Percentiles rank a stretch among this genome's conserved stretches.
Evolutionary conservation across 2,113 vertebrate genomes (phyloP).

Genomic region (Oryzias celebensis): DNA sequence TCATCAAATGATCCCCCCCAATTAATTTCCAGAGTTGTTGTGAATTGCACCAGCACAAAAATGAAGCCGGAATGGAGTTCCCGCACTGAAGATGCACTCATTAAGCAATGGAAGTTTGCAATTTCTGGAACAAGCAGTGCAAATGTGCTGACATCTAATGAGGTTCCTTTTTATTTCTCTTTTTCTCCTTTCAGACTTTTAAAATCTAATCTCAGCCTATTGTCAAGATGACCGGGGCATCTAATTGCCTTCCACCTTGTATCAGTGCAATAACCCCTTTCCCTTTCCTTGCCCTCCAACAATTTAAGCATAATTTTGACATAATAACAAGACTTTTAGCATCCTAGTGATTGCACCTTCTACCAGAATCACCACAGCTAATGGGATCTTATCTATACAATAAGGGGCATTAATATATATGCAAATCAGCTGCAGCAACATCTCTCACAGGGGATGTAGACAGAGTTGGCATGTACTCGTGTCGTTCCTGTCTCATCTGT

Average conservation of each 20-base stretch:
- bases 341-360: slow-evolving; percentile 74
- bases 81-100: slow-evolving; percentile 42
- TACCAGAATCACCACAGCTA: slow-evolving; percentile 80
- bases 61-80: slow-evolving; percentile 39
- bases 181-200: slow-evolving; percentile 27
- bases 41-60: slow-evolving; percentile 33
- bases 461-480: slow-evolving; percentile 49
- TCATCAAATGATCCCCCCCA: slow-evolving; percentile 43
- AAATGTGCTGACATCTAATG: slow-evolving; percentile 45
- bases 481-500: slow-evolving; percentile 63
- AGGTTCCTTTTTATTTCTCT: slow-evolving; percentile 34
- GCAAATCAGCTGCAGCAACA: slow-evolving; percentile 76
- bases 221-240: slow-evolving; percentile 56
- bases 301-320: slow-evolving; percentile 71
- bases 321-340: slow-evolving; percentile 72
- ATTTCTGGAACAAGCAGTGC: slow-evolving; percentile 45
- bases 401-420: slow-evolving; percentile 85
- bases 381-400: slow-evolving; percentile 84
- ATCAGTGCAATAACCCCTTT: slow-evolving; percentile 46
- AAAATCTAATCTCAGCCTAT: slow-evolving; percentile 61
- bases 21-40: slow-evolving; percentile 30
- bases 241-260: slow-evolving; percentile 69
- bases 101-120: slow-evolving; percentile 51
- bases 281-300: slow-evolving; percentile 51
- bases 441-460: slow-evolving; percentile 53